Evolutionary conservation across 2,888 invertebrate genomes (phyloP).

Genomic region (Gastracanthus pulcherrimus): DNA sequence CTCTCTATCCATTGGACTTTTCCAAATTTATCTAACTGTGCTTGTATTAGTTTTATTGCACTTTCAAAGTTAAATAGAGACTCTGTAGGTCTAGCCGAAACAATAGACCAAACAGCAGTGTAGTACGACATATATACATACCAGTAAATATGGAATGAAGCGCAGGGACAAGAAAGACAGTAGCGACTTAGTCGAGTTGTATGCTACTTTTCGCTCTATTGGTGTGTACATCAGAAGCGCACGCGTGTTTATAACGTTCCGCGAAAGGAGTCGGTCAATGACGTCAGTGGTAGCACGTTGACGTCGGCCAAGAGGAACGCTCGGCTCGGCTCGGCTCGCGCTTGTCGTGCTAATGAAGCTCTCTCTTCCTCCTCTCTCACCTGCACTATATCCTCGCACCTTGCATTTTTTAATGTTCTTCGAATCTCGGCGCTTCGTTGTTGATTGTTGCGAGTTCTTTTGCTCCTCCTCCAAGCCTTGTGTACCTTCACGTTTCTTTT

Average conservation of each 20-base stretch:
- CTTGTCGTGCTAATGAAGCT: conserved; percentile 57
- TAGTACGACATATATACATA: background rate
- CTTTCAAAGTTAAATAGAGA: no score
- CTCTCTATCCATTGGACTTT: no score
- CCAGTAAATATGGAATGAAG: background rate
- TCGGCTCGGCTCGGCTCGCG: conserved; percentile 35
- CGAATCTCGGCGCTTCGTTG: background rate
- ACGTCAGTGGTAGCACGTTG: conserved; percentile 61
- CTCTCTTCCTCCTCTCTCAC: conserved; percentile 1
- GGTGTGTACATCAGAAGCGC: background rate
- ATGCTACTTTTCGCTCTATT: background rate
- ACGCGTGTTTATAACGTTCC: conserved; percentile 17
- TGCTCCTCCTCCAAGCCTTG: no score
- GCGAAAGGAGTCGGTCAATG: conserved; percentile 53
- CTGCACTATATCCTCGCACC: background rate
- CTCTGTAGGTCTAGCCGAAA: no score
- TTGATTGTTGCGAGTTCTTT: background rate
- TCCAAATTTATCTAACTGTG: no score
- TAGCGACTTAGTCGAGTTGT: background rate
- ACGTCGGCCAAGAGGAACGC: conserved; percentile 60
- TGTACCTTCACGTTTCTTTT: no score
- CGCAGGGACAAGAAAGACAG: background rate
- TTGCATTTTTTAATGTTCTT: background rate
- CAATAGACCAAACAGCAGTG: no score
- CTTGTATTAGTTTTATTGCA: no score